Conservation (phyloP, 1,140 invertebrate genomes). For the Platorchestia sp. region DNA sequence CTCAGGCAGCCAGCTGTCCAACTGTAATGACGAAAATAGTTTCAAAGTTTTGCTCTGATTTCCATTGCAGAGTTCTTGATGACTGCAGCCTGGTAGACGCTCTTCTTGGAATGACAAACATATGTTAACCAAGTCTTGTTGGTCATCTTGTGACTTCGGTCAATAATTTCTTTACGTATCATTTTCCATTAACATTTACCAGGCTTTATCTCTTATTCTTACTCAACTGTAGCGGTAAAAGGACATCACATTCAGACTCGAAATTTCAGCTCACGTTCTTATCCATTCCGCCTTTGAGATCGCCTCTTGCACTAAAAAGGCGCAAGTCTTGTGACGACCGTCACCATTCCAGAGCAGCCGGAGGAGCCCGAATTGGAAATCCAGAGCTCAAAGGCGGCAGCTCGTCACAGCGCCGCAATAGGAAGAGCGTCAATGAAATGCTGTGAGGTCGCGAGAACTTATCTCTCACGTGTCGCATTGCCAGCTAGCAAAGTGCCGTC, state of each 20-base stretch:
- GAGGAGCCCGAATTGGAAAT: not conserved
- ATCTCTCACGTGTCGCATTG: not conserved
- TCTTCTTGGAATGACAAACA: too few relatives aligned
- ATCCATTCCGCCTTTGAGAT: not conserved
- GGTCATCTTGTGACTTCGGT: too few relatives aligned
- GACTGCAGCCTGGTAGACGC: too few relatives aligned
- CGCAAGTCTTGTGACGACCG: not conserved
- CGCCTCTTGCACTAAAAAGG: not conserved
- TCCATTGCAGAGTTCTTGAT: too few relatives aligned
- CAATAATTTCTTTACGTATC: too few relatives aligned
- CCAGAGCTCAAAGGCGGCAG: not conserved
- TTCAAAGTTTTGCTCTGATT: too few relatives aligned
- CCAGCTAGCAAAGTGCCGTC: not conserved
- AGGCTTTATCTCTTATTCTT: too few relatives aligned
- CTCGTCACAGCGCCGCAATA: not conserved
- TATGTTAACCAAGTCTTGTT: too few relatives aligned
- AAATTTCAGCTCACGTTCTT: not conserved
- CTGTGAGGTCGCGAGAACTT: not conserved
- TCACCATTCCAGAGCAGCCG: not conserved
- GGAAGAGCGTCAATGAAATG: not conserved
- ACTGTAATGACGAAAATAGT: too few relatives aligned
- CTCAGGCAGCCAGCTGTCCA: too few relatives aligned
- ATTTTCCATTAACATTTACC: too few relatives aligned
- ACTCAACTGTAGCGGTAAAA: not conserved
- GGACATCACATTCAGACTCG: not conserved